phyloP scores from a whole-genome alignment of 2,888 invertebrate genomes.

The Drosophila koepferae region DNA sequence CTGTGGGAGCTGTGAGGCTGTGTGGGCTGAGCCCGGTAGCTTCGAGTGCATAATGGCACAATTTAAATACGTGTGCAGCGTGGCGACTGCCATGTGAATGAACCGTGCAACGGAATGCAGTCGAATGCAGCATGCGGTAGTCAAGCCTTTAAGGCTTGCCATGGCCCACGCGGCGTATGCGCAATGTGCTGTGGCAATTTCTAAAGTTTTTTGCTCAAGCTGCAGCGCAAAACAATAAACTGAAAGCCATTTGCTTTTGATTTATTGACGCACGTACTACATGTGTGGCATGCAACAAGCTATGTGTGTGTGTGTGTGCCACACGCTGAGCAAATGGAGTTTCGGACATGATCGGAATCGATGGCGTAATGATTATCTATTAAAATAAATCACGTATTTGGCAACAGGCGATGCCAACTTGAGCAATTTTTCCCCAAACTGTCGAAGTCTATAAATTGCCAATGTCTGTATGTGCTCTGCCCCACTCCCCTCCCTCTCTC shows the following conservation, averaged over 20 bases:
- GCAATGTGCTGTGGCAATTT: constrained; percentile 36
- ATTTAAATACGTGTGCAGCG: constrained; percentile 73
- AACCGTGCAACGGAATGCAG: constrained; percentile 55
- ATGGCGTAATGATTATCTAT: constrained; percentile 82
- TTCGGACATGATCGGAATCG: constrained; percentile 72
- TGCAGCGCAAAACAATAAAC: constrained; percentile 73
- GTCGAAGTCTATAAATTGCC: constrained; percentile 80
- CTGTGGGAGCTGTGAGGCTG: constrained; percentile 1
- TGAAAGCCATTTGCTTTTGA: constrained; percentile 77
- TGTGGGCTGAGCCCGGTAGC: constrained; percentile 3
- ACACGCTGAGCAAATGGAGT: constrained; percentile 55
- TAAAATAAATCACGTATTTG: constrained; percentile 83
- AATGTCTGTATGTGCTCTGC: constrained; percentile 23
- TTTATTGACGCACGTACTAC: constrained; percentile 73
- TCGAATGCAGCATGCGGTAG: constrained; percentile 24
- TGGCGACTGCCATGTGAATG: constrained; percentile 69
- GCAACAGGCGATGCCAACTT: constrained; percentile 54
- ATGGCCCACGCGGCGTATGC: constrained; percentile 52
- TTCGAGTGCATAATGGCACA: constrained; percentile 78
- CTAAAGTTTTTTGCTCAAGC: constrained; percentile 22
- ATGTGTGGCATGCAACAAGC: constrained; percentile 21
- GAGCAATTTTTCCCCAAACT: constrained; percentile 52
- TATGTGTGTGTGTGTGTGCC: constrained; percentile 32
- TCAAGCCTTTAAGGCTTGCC: constrained; percentile 8
- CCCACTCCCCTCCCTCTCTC: background rate